phyloP scores from a whole-genome alignment of 2,797 vertebrate genomes.

The Carapus acus region DNA sequence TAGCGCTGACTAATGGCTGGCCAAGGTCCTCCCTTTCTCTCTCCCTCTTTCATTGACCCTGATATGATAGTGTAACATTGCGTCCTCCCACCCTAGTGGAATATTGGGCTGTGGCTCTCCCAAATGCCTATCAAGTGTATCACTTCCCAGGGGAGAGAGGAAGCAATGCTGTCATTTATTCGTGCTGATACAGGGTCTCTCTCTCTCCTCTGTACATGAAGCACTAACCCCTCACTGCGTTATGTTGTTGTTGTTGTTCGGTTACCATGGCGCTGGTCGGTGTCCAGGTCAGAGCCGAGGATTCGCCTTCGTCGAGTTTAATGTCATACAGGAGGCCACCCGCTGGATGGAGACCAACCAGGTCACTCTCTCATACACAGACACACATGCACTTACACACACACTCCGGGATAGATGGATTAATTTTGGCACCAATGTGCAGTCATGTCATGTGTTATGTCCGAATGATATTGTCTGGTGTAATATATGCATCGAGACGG shows the following conservation, averaged over 20 bases:
- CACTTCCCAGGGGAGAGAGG: slow-evolving; percentile 45
- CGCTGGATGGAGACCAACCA: slow-evolving; percentile 96
- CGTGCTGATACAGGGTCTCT: slow-evolving; percentile 71
- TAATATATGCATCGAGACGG: slow-evolving; percentile 28
- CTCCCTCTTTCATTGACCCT: slow-evolving; percentile 55
- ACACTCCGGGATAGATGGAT: slow-evolving; percentile 45
- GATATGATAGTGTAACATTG: slow-evolving; percentile 49
- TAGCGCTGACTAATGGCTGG: slow-evolving; percentile 58
- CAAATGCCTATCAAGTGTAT: slow-evolving; percentile 43
- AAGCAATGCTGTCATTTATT: slow-evolving; percentile 49
- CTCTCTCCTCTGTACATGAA: slow-evolving; percentile 72
- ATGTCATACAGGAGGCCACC: slow-evolving; percentile 93
- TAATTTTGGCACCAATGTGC: slow-evolving; percentile 30
- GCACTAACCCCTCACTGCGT: slow-evolving; percentile 82
- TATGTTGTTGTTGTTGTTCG: slow-evolving; percentile 80
- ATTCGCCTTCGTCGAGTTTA: slow-evolving; percentile 98
- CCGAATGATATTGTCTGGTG: slow-evolving; percentile 19
- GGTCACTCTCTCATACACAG: slow-evolving; percentile 88
- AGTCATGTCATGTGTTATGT: slow-evolving; percentile 36
- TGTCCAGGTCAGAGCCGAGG: slow-evolving; percentile 95
- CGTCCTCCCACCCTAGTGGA: slow-evolving; percentile 52
- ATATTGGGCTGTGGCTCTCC: slow-evolving; percentile 40
- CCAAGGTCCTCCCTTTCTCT: slow-evolving; percentile 40
- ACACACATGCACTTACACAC: slow-evolving; percentile 69
- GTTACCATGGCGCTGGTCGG: slow-evolving; percentile 83